Percentiles rank a stretch among this genome's conserved stretches.
phyloP scores from a whole-genome alignment of 2,888 invertebrate species.

The Cantharis rufa region DNA sequence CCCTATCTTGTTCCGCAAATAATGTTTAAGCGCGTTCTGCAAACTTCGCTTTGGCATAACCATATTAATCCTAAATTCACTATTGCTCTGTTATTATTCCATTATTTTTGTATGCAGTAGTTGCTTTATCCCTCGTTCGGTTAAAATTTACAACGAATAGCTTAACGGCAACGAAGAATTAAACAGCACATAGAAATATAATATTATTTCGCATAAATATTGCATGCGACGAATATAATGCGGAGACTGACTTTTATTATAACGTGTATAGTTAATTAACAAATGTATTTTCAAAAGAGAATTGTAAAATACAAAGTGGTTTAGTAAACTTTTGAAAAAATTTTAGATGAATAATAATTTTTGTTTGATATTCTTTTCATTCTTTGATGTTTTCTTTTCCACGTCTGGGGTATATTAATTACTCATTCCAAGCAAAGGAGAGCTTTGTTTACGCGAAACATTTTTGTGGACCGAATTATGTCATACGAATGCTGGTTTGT shows the following conservation, averaged over 20 bases:
- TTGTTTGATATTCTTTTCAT: neutral
- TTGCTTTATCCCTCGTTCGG: neutral
- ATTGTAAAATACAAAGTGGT: neutral
- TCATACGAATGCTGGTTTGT: no score
- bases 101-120: constrained; percentile 15
- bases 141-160: neutral
- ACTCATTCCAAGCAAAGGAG: neutral
- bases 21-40: constrained; percentile 20
- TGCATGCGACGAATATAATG: neutral
- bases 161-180: neutral
- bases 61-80: constrained; percentile 13
- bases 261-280: neutral
- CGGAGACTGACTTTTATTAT: neutral
- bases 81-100: constrained; percentile 19
- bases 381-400: neutral
- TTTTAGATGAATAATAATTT: neutral
- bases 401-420: neutral
- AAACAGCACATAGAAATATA: neutral
- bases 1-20: constrained; percentile 18
- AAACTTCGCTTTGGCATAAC: constrained; percentile 11
- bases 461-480: neutral
- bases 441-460: neutral
- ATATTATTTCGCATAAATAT: neutral
- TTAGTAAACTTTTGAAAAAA: neutral
- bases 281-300: neutral